These are phyloP conservation scores for Pantala flavescens DNA, from an alignment of 1,140 invertebrate genomes.

Conservation along the genomic window DNA sequence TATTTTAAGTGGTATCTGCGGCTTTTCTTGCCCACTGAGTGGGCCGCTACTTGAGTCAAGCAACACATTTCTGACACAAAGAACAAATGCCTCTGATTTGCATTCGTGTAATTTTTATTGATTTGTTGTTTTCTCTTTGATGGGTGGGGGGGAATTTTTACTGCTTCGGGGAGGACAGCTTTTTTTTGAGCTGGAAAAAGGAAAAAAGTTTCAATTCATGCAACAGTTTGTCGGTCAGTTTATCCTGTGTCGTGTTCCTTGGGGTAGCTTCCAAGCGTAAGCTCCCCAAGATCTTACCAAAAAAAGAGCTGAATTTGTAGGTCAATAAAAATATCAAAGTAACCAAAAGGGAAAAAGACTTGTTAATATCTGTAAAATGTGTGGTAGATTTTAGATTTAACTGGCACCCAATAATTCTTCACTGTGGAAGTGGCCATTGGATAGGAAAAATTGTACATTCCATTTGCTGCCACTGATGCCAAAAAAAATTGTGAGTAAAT, in stretches of 20 bases:
- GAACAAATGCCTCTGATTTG: conserved; percentile 9
- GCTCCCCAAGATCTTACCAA: neutral
- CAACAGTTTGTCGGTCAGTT: conserved; percentile 9
- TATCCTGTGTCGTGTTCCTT: conserved; percentile 13
- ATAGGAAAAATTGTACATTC: conserved; percentile 13
- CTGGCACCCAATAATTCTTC: conserved; percentile 12
- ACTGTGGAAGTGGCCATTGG: neutral
- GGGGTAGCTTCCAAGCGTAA: conserved; percentile 10
- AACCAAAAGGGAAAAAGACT: conserved; percentile 14
- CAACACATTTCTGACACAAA: conserved; percentile 14
- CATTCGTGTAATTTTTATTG: neutral
- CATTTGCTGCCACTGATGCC: neutral
- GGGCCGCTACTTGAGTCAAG: neutral
- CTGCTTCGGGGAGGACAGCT: too few relatives aligned
- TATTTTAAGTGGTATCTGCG: neutral
- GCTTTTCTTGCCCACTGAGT: conserved; percentile 13
- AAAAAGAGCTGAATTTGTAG: conserved; percentile 3
- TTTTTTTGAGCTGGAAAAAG: neutral
- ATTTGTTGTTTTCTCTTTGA: neutral
- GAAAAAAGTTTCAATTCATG: conserved; percentile 12
- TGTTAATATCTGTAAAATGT: conserved; percentile 16
- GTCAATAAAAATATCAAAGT: neutral
- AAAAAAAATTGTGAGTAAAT: neutral
- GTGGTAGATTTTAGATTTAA: conserved; percentile 10
- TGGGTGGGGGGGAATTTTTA: neutral